phyloP scores from a whole-genome alignment of 92 coral and sea anemone genomes.

The Zoanthus sansibaricus region DNA sequence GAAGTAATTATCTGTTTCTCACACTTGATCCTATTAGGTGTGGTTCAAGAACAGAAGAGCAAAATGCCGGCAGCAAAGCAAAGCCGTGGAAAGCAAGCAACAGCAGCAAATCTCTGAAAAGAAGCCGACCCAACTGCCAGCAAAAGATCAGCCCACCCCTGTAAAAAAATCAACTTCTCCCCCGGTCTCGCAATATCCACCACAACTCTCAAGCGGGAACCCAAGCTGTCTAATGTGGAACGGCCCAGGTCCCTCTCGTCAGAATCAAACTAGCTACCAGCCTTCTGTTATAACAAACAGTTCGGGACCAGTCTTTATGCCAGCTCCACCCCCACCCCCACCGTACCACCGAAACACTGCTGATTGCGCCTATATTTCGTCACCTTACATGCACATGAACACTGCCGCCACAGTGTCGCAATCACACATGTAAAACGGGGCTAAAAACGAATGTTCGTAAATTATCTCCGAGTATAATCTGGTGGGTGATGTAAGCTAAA shows the following conservation, averaged over 20 bases:
- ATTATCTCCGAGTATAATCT: constrained; percentile 21
- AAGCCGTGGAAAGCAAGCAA: constrained; percentile 83
- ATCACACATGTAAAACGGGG: constrained; percentile 9
- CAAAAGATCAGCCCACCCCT: constrained; percentile 27
- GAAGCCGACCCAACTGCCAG: constrained; percentile 72
- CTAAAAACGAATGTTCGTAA: not conserved
- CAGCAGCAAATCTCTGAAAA: constrained; percentile 73
- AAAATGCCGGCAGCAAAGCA: constrained; percentile 92
- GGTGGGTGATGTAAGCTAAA: constrained; percentile 20
- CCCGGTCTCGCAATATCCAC: constrained; percentile 1
- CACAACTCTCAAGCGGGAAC: constrained; percentile 48
- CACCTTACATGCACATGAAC: constrained; percentile 85
- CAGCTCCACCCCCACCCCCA: constrained; percentile 85
- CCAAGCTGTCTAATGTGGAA: constrained; percentile 75
- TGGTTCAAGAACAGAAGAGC: constrained; percentile 99
- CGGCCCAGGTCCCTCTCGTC: constrained; percentile 63
- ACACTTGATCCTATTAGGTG: constrained; percentile 61
- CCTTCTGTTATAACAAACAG: constrained; percentile 88
- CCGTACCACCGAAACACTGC: constrained; percentile 76
- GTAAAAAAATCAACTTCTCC: constrained; percentile 31
- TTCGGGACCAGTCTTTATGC: constrained; percentile 92
- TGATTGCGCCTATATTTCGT: constrained; percentile 86
- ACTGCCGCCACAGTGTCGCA: constrained; percentile 13
- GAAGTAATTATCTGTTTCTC: too few species aligned
- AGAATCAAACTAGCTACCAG: constrained; percentile 60